Evolutionary conservation across 2,113 vertebrate genomes (phyloP).

Genomic region (Oenanthe melanoleuca): DNA sequence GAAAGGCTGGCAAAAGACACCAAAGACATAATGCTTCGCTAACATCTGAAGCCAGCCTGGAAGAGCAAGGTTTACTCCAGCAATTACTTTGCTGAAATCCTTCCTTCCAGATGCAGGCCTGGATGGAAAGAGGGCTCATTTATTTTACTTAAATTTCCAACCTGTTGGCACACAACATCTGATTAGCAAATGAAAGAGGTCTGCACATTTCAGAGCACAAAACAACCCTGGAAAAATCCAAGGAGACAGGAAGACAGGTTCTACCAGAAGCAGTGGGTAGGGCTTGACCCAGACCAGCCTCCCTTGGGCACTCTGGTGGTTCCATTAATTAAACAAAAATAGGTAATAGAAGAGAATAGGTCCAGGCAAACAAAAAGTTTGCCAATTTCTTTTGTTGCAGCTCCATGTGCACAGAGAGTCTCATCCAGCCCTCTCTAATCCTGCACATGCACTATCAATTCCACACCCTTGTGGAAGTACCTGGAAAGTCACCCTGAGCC

Average conservation of each 20-base stretch:
- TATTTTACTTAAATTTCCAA: neutral
- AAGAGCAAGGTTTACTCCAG: neutral
- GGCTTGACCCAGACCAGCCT: neutral
- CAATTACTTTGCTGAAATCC: neutral
- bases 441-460: neutral
- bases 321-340: neutral
- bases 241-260: neutral
- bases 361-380: neutral
- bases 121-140: conserved; percentile 5
- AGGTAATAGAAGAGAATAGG: too few species aligned
- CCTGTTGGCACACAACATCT: neutral
- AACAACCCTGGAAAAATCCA: neutral
- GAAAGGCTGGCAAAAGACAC: neutral
- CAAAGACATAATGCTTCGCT: neutral
- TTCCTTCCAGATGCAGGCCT: neutral
- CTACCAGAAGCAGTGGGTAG: neutral
- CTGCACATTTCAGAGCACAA: neutral
- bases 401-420: neutral
- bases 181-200: neutral
- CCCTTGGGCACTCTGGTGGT: neutral
- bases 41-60: neutral
- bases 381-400: neutral
- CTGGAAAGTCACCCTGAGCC: neutral
- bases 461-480: neutral
- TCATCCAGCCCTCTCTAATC: neutral